Percentiles rank a stretch among this genome's conserved stretches.
Evolutionary conservation across 2,888 invertebrate species (phyloP).

Genomic region (Hipparchia sbordonii): DNA sequence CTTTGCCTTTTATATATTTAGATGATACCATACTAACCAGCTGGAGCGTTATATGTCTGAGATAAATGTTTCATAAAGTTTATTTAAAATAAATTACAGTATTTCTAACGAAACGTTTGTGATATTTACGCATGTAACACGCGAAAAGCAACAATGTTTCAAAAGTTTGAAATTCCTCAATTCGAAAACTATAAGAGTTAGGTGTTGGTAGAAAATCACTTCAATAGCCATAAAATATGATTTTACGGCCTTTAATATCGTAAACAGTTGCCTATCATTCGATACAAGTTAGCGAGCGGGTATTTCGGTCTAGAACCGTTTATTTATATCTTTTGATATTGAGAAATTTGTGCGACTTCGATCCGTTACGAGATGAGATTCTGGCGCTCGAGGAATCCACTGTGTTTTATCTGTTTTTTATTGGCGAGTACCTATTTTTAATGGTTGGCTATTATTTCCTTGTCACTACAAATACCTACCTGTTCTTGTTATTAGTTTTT

Average conservation of each 20-base stretch:
- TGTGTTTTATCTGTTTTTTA: conserved; percentile 48
- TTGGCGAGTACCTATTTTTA: conserved; percentile 52
- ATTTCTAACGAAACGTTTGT: neutral
- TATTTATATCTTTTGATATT: conserved; percentile 42
- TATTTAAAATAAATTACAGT: neutral
- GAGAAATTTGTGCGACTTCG: conserved; percentile 36
- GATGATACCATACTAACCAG: no score
- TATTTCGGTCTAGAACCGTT: conserved; percentile 46
- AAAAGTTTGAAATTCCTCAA: conserved; percentile 17
- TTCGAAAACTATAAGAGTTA: conserved; percentile 15
- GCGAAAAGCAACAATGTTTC: conserved; percentile 7
- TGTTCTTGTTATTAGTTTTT: no score
- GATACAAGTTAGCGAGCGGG: conserved; percentile 46
- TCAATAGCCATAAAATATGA: conserved; percentile 57
- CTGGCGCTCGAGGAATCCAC: conserved; percentile 43
- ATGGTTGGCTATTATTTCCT: conserved; percentile 16
- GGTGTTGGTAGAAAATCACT: conserved; percentile 35
- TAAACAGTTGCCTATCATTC: conserved; percentile 52
- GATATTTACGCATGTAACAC: neutral
- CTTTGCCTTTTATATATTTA: no score
- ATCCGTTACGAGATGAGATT: conserved; percentile 31
- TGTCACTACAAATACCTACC: neutral
- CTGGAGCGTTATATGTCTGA: neutral
- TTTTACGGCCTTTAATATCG: conserved; percentile 57
- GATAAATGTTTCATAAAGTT: neutral